These are phyloP conservation scores for Nibea albiflora DNA, from an alignment of 2,113 vertebrate genomes.

Conservation along the genomic window DNA sequence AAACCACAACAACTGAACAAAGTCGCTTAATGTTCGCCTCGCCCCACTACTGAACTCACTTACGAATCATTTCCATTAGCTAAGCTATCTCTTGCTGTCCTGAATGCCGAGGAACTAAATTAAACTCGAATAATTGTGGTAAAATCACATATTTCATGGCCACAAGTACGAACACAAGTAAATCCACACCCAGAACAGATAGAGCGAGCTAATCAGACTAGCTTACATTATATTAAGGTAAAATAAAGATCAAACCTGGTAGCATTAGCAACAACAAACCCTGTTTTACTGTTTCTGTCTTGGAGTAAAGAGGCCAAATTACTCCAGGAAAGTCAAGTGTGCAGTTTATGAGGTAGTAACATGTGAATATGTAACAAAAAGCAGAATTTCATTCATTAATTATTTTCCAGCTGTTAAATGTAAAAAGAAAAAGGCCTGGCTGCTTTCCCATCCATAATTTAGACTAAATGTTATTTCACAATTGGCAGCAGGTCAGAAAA, in stretches of 20 bases:
- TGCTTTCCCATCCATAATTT: not conserved
- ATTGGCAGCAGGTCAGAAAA: not conserved
- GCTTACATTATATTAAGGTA: not conserved
- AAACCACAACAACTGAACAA: constrained; percentile 27
- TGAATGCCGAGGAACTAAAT: not conserved
- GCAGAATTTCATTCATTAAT: too few relatives aligned
- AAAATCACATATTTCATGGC: not conserved
- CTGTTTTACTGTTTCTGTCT: not conserved
- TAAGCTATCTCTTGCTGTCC: not conserved
- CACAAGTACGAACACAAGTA: not conserved
- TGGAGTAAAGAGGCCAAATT: not conserved
- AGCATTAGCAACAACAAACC: not conserved
- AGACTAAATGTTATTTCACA: not conserved
- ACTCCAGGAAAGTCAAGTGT: not conserved
- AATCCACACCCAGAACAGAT: not conserved
- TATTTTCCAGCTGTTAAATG: not conserved
- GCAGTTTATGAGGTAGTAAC: not conserved
- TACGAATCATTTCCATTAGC: not conserved
- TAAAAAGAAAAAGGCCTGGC: not conserved
- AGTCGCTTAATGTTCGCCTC: not conserved
- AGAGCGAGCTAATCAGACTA: not conserved
- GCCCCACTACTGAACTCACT: too few relatives aligned
- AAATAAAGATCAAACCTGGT: not conserved
- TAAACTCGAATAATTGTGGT: not conserved
- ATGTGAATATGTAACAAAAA: not conserved